Conservation (phyloP, 92 coral and sea anemone genomes). For the Blastomussa wellsi region DNA sequence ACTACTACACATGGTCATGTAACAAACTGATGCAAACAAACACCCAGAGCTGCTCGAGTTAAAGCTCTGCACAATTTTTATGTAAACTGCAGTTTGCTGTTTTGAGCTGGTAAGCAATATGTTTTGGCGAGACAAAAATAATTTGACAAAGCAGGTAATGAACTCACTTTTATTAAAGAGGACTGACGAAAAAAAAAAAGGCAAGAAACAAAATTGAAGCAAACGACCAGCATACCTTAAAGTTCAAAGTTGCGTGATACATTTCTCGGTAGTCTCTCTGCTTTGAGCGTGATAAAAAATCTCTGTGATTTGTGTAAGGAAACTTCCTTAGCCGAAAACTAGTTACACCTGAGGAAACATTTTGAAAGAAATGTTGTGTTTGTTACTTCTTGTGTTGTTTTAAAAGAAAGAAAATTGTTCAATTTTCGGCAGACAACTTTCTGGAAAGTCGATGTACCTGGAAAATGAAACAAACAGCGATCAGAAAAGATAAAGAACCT, state of each 20-base stretch:
- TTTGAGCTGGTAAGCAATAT: conserved; percentile 1
- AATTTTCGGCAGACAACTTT: conserved; percentile 11
- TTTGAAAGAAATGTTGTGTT: neutral
- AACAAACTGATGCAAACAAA: neutral
- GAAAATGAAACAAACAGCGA: conserved; percentile 29
- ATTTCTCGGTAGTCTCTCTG: neutral
- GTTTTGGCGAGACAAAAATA: neutral
- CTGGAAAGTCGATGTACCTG: conserved; percentile 25
- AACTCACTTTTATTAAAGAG: neutral
- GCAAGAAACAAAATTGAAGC: neutral
- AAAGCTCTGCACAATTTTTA: neutral
- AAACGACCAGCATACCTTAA: conserved; percentile 16
- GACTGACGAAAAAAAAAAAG: neutral
- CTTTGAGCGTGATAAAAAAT: neutral
- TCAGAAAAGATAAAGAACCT: neutral
- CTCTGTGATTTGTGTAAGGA: neutral
- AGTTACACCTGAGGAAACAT: neutral
- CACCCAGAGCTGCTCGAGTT: neutral
- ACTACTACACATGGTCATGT: neutral
- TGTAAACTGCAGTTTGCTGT: neutral
- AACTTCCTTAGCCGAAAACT: neutral
- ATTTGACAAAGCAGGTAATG: neutral
- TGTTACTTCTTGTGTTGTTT: neutral
- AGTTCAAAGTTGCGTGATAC: neutral
- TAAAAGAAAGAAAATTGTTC: neutral